Evolutionary conservation across 2,113 vertebrate genomes (phyloP).

Genomic region (Sula dactylatra): DNA sequence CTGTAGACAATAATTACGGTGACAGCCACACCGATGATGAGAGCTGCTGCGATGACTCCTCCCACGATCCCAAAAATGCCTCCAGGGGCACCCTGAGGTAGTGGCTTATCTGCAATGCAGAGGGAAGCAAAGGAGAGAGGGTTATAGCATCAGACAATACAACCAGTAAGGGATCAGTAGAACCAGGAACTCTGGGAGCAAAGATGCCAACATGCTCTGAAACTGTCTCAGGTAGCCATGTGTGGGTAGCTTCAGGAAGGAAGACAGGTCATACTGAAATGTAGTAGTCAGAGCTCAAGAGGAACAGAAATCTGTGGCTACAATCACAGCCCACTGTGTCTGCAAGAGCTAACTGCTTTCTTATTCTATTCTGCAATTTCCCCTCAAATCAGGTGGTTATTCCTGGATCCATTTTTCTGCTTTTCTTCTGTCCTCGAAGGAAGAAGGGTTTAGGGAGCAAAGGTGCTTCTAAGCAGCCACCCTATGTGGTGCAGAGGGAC

Average conservation of each 20-base stretch:
- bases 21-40: conserved; percentile 78
- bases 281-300: not conserved
- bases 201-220: fast-evolving
- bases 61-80: conserved; percentile 83
- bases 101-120: conserved; percentile 84
- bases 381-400: not conserved
- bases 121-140: not conserved
- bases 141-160: not conserved
- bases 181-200: not conserved
- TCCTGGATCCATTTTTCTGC: not conserved
- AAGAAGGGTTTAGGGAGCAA: not conserved
- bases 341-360: not conserved
- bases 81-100: conserved; percentile 79
- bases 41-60: conserved; percentile 75
- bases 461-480: not conserved
- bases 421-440: not conserved
- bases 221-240: fast-evolving
- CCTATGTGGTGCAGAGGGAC: not conserved
- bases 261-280: not conserved
- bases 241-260: not conserved
- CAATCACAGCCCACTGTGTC: not conserved
- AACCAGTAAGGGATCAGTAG: not conserved
- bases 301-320: not conserved
- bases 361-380: not conserved
- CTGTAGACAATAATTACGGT: conserved; percentile 83